phyloP scores from a whole-genome alignment of 2,113 vertebrate genomes.

The Beaufortia kweichowensis region DNA sequence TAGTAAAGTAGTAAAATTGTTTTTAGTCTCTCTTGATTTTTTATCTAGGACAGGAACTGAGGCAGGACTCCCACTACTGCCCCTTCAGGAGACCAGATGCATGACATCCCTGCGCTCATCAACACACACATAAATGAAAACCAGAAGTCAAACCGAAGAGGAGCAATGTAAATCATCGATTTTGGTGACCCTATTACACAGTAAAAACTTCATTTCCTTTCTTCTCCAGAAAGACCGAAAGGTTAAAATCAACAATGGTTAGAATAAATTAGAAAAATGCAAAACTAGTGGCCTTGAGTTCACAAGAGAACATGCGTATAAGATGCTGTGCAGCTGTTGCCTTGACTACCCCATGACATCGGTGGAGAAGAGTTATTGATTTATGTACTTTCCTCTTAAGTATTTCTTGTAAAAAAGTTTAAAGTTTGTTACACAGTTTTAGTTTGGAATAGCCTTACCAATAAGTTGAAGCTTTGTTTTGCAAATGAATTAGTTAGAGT shows the following conservation, averaged over 20 bases:
- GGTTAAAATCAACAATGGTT: background rate
- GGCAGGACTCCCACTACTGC: too few species aligned
- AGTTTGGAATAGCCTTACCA: too few species aligned
- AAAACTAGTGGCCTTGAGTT: background rate
- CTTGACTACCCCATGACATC: background rate
- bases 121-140: conserved; percentile 10
- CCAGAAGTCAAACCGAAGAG: background rate
- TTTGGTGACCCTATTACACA: background rate
- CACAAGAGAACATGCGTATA: background rate
- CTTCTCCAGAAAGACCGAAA: background rate
- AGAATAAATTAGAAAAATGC: background rate
- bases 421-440: too few species aligned
- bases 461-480: too few species aligned
- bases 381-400: background rate
- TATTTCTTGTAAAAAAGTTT: too few species aligned
- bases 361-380: background rate
- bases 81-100: background rate
- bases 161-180: background rate
- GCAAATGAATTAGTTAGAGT: too few species aligned
- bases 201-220: background rate
- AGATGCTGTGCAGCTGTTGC: background rate
- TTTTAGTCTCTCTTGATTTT: too few species aligned
- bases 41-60: too few species aligned
- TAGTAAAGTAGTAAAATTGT: too few species aligned
- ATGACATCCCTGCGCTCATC: background rate